Evolutionary conservation across 1,140 invertebrate species (phyloP), one percentile per base, ranked within the genome.

Genomic region (Aethina tumida): DNA sequence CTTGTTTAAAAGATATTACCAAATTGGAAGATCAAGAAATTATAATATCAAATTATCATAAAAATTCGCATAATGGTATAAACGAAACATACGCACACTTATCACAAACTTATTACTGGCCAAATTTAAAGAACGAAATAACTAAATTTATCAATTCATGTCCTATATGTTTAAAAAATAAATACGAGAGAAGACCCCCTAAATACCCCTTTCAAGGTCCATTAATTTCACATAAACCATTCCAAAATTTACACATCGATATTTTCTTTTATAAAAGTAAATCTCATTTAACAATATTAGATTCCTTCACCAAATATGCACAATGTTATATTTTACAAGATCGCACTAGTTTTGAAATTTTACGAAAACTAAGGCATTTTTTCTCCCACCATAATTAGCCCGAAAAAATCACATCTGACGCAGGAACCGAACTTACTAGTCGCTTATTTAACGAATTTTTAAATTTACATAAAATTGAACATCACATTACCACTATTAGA

Each of bases 271-370:
- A 48, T 26, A 41, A 45, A 3, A 31, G 34, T 24, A 25, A 38
- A 12, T 22, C 41, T 32, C 45, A 43, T 22, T 26, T 56, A 36
- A 58, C 50, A 17, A 39, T 56, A 2, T 39, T 56, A n/a, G 52
- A 49, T 14, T 29, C 39, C 21, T 56, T 55, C 25, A 54, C 53
- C 10, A 52, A 47, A 41, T 54, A 42, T 27, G 43, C 43, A 1
- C 45, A 43, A 45, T 29, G 15, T 25, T 8, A 24, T 53, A 7
- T n/a, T n/a, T n/a, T n/a, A n/a, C n/a, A n/a, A 35, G 28, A 46
- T 34, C 4, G n/a, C n/a, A n/a, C n/a, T n/a, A n/a, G n/a, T n/a
- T n/a, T n/a, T n/a, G n/a, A n/a, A n/a, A n/a, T n/a, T n/a, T n/a
- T n/a, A n/a, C n/a, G n/a, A n/a, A n/a, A n/a, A n/a, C n/a, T n/a